Evolutionary conservation across 2,888 invertebrate species (phyloP).

Genomic region (Platycheirus albimanus): DNA sequence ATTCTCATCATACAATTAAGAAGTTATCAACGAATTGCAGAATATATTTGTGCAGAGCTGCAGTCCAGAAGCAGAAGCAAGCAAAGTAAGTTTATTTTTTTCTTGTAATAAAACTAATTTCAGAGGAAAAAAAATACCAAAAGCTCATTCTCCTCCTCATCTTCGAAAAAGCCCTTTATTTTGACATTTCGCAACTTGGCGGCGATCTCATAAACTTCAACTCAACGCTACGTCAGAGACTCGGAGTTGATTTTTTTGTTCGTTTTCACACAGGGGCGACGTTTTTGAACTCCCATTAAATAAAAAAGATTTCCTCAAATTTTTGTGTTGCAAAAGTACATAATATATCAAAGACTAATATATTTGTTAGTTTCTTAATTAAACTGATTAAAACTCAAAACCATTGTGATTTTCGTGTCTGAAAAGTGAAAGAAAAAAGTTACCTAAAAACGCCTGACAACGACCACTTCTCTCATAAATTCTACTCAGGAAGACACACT

Average conservation of each 20-base stretch:
- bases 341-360: background rate
- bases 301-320: slow-evolving; percentile 40
- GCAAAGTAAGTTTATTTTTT: background rate
- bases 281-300: slow-evolving; percentile 50
- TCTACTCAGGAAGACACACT: slow-evolving; percentile 30
- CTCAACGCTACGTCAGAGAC: slow-evolving; percentile 29
- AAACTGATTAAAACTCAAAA: slow-evolving; percentile 31
- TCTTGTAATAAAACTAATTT: background rate
- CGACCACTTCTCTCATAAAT: slow-evolving; percentile 62
- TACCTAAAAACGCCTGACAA: slow-evolving; percentile 30
- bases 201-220: slow-evolving; percentile 23
- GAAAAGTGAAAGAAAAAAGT: slow-evolving; percentile 1
- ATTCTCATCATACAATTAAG: background rate
- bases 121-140: background rate
- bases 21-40: no score
- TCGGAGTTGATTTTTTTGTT: slow-evolving; percentile 55
- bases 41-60: no score
- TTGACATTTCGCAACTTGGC: slow-evolving; percentile 53
- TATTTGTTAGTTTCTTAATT: slow-evolving; percentile 45
- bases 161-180: slow-evolving; percentile 62
- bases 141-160: slow-evolving; percentile 32
- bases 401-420: slow-evolving; percentile 22
- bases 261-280: slow-evolving; percentile 57
- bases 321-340: slow-evolving; percentile 64
- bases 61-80: background rate